These are phyloP conservation scores for Calcarius lapponicus DNA, from an alignment of 2,797 vertebrate genomes.

Conservation along the genomic window DNA sequence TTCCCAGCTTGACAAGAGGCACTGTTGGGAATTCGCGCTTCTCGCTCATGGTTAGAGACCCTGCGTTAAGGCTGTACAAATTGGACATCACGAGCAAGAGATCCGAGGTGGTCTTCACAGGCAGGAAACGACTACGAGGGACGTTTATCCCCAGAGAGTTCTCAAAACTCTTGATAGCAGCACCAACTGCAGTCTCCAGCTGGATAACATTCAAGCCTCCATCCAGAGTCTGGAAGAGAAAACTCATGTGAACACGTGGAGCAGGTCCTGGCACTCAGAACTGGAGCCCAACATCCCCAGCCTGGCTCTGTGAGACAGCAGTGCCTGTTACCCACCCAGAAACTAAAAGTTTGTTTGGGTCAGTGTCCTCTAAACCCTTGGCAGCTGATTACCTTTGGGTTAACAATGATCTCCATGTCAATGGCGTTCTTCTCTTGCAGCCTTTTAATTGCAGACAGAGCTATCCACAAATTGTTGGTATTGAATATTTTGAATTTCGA, in stretches of 20 bases:
- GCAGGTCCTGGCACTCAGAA: not conserved
- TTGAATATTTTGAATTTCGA: conserved; percentile 99
- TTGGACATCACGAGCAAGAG: conserved; percentile 98
- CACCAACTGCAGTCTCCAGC: conserved; percentile 96
- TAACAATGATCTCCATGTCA: conserved; percentile 98
- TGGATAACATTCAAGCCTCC: conserved; percentile 96
- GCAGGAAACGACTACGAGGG: conserved; percentile 96
- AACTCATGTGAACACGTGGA: not conserved
- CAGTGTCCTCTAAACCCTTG: not conserved
- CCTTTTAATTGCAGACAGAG: conserved; percentile 90
- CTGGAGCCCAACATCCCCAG: accelerated
- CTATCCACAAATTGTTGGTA: conserved; percentile 98
- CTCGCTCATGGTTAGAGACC: conserved; percentile 95
- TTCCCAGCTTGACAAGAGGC: conserved; percentile 95
- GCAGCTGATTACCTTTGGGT: conserved; percentile 86
- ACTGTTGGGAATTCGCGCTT: conserved; percentile 95
- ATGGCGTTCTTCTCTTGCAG: conserved; percentile 88
- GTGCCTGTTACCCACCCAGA: not conserved
- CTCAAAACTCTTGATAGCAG: conserved; percentile 97
- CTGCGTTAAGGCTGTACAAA: conserved; percentile 95
- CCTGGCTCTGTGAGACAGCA: not conserved
- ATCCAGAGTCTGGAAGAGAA: conserved; percentile 86
- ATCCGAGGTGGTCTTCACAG: conserved; percentile 97
- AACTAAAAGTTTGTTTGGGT: not conserved
- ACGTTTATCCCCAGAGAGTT: conserved; percentile 97